Percentiles rank a stretch among this genome's conserved stretches.
These are phyloP conservation scores for Callocephalon fimbriatum DNA, from an alignment of 2,113 vertebrate species.

Conservation along the genomic window DNA sequence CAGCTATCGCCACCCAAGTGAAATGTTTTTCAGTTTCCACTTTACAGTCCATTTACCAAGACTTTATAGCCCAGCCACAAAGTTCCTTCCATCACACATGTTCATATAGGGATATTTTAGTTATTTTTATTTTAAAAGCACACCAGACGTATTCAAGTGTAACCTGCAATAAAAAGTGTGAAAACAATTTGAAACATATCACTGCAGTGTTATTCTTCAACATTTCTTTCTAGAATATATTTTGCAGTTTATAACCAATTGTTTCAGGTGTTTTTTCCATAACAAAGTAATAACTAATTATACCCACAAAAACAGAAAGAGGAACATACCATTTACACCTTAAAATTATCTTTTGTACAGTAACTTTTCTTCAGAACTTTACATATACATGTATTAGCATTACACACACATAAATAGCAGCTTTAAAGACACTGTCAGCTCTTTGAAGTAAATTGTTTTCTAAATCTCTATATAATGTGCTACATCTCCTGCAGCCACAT, in stretches of 20 bases:
- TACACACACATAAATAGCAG: background rate
- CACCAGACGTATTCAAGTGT: conserved; percentile 30
- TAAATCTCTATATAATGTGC: background rate
- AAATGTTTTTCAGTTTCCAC: conserved; percentile 65
- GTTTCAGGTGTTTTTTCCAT: background rate
- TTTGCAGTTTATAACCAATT: background rate
- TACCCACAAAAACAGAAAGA: background rate
- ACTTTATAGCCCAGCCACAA: conserved; percentile 37
- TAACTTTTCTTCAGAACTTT: background rate
- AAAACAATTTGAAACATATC: background rate
- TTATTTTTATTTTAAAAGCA: conserved; percentile 44
- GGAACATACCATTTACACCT: background rate
- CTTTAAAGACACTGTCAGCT: background rate
- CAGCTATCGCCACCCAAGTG: conserved; percentile 25
- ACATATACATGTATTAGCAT: background rate
- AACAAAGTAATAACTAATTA: background rate
- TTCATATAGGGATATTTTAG: conserved; percentile 23
- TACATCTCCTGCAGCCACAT: background rate
- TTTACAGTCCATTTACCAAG: conserved; percentile 48
- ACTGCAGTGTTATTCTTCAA: background rate
- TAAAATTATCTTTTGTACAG: background rate
- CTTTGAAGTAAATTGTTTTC: background rate
- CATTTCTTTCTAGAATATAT: background rate
- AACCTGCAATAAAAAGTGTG: background rate
- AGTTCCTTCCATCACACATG: conserved; percentile 29